Evolutionary conservation across 2,888 invertebrate species (phyloP), one percentile per base, ranked within the genome.

Genomic region (Noctua fimbriata): DNA sequence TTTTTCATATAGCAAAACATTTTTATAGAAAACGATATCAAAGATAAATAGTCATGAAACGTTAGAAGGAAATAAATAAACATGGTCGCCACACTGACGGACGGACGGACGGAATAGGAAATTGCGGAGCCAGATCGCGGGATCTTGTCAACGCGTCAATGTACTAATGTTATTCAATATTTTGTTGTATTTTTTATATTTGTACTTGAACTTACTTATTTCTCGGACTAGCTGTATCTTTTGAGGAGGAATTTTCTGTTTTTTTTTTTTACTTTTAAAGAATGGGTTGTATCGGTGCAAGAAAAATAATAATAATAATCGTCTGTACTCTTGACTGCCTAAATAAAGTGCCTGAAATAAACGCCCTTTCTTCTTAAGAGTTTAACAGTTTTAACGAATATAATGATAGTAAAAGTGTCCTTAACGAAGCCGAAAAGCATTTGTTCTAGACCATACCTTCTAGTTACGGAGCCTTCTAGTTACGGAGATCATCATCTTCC

Each of bases 101-200:
- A 92, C 90, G 89, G 90, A 93, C 92, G 91, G 94, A 93, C 94
- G 92, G 92, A 90, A 90, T 90, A 93, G 95, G 95, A 95, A 95
- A 95, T 95, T 95, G 94, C 92, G 92, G 90, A 83, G 87, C 88
- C 89, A 88, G 87, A 86, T 88, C 88, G 87, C 88, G 75, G 81
- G 83, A 89, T 89, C 90, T 89, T 91, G 92, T 91, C 92, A 89
- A 81, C 88, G 78, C 79, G 84, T 88, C 88, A 86, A 79, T 84
- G 44, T 75, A 82, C 86, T 90, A 87, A 90, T 87, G 86, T 87
- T 89, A 90, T 90, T 90, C 85, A 88, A 89, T 90, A 89, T 90
- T 89, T 88, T 85, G 85, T 82, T 78, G 49, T 58, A 70, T 75
- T 79, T 36, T 36, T 49, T 21, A 76, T 73, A 69, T n/a, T 58